Evolutionary conservation across 2,113 vertebrate genomes (phyloP).

Genomic region (Shinisaurus crocodilurus): DNA sequence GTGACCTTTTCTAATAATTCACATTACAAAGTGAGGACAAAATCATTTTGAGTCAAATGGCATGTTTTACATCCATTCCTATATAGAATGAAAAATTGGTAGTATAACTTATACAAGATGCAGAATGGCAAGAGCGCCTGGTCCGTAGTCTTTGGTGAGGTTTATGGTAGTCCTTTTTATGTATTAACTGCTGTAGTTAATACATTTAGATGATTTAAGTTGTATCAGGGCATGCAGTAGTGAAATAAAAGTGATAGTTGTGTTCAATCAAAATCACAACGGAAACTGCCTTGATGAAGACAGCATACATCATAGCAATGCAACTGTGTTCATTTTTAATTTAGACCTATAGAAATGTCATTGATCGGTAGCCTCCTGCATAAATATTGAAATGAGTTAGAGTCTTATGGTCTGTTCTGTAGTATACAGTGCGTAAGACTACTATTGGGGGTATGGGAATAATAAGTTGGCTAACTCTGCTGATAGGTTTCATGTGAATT

Average conservation of each 20-base stretch:
- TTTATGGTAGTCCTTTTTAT: slow-evolving; percentile 45
- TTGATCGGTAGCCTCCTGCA: slow-evolving; percentile 34
- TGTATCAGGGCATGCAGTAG: slow-evolving; percentile 8
- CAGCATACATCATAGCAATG: slow-evolving; percentile 30
- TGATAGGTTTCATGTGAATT: slow-evolving; percentile 40
- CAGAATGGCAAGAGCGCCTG: neutral
- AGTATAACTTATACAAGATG: slow-evolving; percentile 9
- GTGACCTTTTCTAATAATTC: slow-evolving; percentile 23
- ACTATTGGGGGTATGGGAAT: neutral
- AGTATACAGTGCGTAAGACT: slow-evolving; percentile 12
- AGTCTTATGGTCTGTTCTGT: slow-evolving; percentile 25
- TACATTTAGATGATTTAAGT: slow-evolving; percentile 19
- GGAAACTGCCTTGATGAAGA: slow-evolving; percentile 29
- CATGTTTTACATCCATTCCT: neutral
- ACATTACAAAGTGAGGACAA: neutral
- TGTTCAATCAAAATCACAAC: slow-evolving; percentile 33
- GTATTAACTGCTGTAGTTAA: slow-evolving; percentile 24
- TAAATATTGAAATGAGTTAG: slow-evolving; percentile 17
- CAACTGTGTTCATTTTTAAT: slow-evolving; percentile 45
- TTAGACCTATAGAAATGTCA: slow-evolving; percentile 32
- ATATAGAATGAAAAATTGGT: neutral
- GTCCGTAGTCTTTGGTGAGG: neutral
- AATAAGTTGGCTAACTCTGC: neutral
- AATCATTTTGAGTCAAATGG: neutral
- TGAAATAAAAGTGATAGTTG: slow-evolving; percentile 31